Evolutionary conservation across 2,797 vertebrate species (phyloP), one percentile per base, ranked within the genome.

Genomic region (Champsocephalus esox): DNA sequence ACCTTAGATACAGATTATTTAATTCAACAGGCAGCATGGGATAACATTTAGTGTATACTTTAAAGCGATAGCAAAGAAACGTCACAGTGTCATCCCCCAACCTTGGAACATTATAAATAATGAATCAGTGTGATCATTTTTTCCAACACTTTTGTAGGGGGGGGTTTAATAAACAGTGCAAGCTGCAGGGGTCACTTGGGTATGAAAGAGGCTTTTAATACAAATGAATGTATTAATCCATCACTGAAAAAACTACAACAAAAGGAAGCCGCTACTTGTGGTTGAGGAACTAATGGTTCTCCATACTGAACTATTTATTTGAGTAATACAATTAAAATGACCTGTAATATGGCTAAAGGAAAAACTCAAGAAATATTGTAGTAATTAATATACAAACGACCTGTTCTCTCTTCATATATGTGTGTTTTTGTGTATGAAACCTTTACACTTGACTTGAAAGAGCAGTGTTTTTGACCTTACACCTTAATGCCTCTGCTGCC

Each of bases 401-500:
- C 8, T 58, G 3, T 38, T 28, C 5, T 50, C 1, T 34, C 5
- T 38, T 74, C 28, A 45, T 0, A 14, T 66, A 49, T 56, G 43
- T 41, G 32, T 41, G 28, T 63, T 32, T 50, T 46, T 64, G 12
- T 58, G n/a, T 46, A 13, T 52, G 32, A 64, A 60, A n/a, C 32
- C 56, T 13, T 43, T 43, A 17, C 52, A 38, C 32, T 38, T 46
- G 50, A 12, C 34, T 68, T n/a, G 24, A 68, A 24, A 66, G 16
- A 44, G 24, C 9, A 8, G 46, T 49, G 6, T 57, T 45, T 69
- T 34, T 75, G 81, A 84, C 77, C 75, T 34, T 34, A 51, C 32
- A 16, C 71, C 12, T 46, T 58, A 61, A 73, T n/a, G 73, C 71
- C 70, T 83, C 77, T 59, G 60, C 72, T 77, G 57, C 24, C 11